Conservation (phyloP, 2,888 invertebrate species). For the Philopedon plagiatum region DNA sequence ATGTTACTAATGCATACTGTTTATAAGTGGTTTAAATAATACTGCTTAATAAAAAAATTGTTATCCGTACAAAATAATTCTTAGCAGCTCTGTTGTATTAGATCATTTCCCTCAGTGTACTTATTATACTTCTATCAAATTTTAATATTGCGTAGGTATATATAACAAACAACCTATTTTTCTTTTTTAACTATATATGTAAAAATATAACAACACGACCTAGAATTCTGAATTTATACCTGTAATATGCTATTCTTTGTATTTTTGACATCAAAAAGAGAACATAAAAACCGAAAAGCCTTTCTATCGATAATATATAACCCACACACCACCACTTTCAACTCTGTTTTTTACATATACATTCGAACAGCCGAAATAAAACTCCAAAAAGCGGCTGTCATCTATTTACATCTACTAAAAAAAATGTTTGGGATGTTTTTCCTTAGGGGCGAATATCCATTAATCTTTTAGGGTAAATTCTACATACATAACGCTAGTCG, state of each 20-base stretch:
- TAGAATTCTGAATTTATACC: neutral
- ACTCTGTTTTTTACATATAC: conserved; percentile 6
- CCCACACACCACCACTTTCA: conserved; percentile 3
- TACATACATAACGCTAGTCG: conserved; percentile 36
- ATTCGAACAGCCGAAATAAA: conserved; percentile 43
- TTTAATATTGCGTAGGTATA: too few species aligned
- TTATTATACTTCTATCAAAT: too few species aligned
- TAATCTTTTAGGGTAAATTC: conserved; percentile 43
- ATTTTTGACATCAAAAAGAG: neutral
- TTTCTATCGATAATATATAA: neutral
- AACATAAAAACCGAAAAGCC: neutral
- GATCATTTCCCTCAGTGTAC: too few species aligned
- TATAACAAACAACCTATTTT: neutral
- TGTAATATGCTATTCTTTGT: neutral
- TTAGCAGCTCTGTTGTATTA: too few species aligned
- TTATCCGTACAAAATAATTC: too few species aligned
- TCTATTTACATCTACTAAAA: conserved; percentile 41
- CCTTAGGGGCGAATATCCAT: conserved; percentile 43
- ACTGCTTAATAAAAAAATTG: too few species aligned
- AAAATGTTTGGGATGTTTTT: conserved; percentile 38
- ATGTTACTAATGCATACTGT: too few species aligned
- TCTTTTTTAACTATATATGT: neutral
- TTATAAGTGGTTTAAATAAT: too few species aligned
- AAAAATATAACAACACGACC: neutral
- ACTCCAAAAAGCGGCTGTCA: conserved; percentile 21